A percentile compares a stretch with the other conserved stretches of the same genome.
Evolutionary conservation across 2,888 invertebrate species (phyloP).

Genomic region (Candidula unifasciata): DNA sequence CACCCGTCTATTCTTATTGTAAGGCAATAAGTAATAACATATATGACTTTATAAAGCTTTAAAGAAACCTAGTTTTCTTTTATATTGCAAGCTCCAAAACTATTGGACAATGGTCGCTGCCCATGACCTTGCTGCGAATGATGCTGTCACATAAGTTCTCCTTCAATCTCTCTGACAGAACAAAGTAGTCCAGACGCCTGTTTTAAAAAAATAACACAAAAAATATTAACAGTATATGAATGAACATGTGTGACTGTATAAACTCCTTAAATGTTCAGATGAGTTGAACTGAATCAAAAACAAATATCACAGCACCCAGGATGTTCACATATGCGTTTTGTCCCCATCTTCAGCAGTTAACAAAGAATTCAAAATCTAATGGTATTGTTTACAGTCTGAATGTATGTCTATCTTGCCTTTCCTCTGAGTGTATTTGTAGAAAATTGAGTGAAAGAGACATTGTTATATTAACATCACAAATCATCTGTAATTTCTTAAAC

Average conservation of each 20-base stretch:
- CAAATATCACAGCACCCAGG: no score
- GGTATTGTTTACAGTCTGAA: no score
- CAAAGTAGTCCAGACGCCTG: constrained; percentile 97
- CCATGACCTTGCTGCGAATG: constrained; percentile 88
- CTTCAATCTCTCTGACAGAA: constrained; percentile 89
- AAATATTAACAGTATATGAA: background rate
- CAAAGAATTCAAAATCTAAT: no score
- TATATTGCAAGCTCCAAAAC: constrained; percentile 77
- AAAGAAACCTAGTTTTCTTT: constrained; percentile 16
- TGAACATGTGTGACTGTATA: background rate
- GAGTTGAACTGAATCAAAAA: no score
- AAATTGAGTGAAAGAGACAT: background rate
- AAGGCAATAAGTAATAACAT: no score
- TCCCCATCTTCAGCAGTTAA: no score
- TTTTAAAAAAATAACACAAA: constrained; percentile 44
- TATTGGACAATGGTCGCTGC: constrained; percentile 98
- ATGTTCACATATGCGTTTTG: no score
- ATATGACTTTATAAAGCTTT: background rate
- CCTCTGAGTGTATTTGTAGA: no score
- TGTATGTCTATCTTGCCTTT: no score
- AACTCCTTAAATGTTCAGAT: background rate
- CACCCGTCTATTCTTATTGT: no score
- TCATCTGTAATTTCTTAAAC: background rate
- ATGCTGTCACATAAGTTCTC: constrained; percentile 88
- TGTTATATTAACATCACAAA: background rate